Conservation (phyloP, 2,797 vertebrate species). For the Monodelphis domestica region DNA sequence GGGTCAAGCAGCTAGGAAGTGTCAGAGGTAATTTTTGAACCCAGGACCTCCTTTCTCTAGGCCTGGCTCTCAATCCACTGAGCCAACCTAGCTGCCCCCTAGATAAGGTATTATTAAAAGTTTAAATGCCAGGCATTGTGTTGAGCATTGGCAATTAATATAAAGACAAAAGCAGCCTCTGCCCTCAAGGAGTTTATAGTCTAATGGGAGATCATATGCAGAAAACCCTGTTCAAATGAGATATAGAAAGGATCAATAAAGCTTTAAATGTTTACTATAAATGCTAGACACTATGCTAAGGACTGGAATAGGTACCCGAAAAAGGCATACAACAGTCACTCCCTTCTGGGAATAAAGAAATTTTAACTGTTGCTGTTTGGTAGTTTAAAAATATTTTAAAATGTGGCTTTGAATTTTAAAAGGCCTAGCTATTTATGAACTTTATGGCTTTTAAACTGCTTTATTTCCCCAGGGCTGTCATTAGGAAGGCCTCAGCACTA, state of each 20-base stretch:
- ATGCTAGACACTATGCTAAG: background rate
- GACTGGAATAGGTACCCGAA: background rate
- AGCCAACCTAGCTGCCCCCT: too few relatives aligned
- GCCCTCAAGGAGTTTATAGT: background rate
- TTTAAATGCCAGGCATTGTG: too few relatives aligned
- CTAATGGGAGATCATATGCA: background rate
- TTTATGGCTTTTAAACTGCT: slow-evolving; percentile 11
- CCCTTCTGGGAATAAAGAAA: background rate
- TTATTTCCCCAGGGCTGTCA: slow-evolving; percentile 87
- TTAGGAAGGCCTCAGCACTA: slow-evolving; percentile 92
- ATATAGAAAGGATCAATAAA: background rate
- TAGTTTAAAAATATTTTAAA: background rate
- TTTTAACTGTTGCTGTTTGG: background rate
- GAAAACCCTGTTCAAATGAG: background rate
- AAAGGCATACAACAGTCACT: background rate
- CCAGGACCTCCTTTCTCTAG: too few relatives aligned
- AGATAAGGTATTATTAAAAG: too few relatives aligned
- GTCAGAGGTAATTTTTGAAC: too few relatives aligned
- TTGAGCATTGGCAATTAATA: too few relatives aligned
- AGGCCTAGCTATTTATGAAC: background rate
- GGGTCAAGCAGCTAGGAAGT: too few relatives aligned
- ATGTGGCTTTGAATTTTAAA: background rate
- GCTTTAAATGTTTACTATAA: background rate
- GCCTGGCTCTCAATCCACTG: too few relatives aligned
- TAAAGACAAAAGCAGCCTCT: too few relatives aligned